Base-by-base conservation (phyloP, 2,113 vertebrate species). In the Amazona vittata region DNA sequence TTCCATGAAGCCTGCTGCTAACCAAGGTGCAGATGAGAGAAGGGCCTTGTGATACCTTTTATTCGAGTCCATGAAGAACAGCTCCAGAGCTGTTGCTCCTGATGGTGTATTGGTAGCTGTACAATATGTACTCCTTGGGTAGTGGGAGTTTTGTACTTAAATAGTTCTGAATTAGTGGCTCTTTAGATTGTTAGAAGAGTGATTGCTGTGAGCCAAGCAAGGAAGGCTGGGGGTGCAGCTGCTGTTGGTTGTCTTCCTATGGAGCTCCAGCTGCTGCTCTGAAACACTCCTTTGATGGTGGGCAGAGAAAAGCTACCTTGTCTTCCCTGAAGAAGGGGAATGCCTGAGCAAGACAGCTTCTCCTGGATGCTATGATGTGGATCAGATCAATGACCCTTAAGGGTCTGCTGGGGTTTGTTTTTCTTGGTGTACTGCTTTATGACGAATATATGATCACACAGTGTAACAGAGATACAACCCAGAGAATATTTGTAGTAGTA, bases 381-480 rank as follows among this genome's bases (percentile, higher is more conserved):
- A 4, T 9, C 70, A 25, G 21, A 24, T 37, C 69, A 3, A 0
- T 3, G 33, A 20, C 29, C 53, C 2, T 0, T 9, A 2, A 8
- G 28, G 25, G 14, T 2, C 78, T 59, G 41, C 53, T 29, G 10
- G 12, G 29, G 1, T 68, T 35, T 52, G 18, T 7, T 57, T 59
- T 69, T 43, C n/a, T 14, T 49, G 15, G 9, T 83, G 6, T 28
- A 20, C 7, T 62, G n/a, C 21, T 65, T 65, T 21, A 9, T 25
- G 39, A 68, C 22, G 55, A 64, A 3, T 26, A 13, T 7, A 13
- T 10, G n/a, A 24, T 60, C 33, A 4, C 21, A 11, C 11, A 9
- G 3, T 9, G 2, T 5, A 71, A 33, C 26, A 37, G 18, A 68
- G 41, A 11, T 20, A 50, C 9, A 53, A 12, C 33, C 60, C 64